Percentiles rank a stretch among this genome's conserved stretches.
Evolutionary conservation across 2,797 vertebrate species (phyloP).

Genomic region (Oreortyx pictus): DNA sequence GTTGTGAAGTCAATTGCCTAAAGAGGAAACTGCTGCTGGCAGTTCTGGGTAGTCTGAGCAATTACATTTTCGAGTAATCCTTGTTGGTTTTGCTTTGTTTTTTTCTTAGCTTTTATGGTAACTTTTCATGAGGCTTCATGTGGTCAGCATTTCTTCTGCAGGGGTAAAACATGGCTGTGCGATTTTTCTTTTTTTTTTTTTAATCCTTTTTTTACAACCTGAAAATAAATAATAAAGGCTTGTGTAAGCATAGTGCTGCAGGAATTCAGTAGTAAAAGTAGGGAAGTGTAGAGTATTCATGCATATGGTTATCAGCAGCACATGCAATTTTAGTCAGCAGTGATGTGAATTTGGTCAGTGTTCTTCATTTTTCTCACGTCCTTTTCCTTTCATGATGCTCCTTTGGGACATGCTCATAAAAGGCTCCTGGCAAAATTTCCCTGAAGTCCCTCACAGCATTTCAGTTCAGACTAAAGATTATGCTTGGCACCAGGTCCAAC

Average conservation of each 20-base stretch:
- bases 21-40: slow-evolving; percentile 55
- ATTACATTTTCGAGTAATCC: slow-evolving; percentile 53
- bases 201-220: background rate
- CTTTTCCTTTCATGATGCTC: background rate
- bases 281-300: background rate
- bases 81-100: background rate
- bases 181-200: background rate
- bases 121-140: slow-evolving; percentile 6
- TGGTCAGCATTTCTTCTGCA: background rate
- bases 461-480: background rate
- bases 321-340: background rate
- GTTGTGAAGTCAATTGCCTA: slow-evolving; percentile 50
- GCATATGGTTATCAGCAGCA: background rate
- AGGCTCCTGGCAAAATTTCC: background rate
- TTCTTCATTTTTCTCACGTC: background rate
- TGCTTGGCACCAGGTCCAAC: background rate
- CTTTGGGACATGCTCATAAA: background rate
- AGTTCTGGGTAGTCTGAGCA: slow-evolving; percentile 49
- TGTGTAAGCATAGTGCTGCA: background rate
- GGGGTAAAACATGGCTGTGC: background rate
- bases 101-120: slow-evolving; percentile 39
- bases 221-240: background rate
- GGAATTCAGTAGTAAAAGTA: background rate
- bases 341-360: background rate
- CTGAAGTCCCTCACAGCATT: background rate